Conservation (phyloP, 2,888 invertebrate species). For the Microctonus aethiopoides region DNA sequence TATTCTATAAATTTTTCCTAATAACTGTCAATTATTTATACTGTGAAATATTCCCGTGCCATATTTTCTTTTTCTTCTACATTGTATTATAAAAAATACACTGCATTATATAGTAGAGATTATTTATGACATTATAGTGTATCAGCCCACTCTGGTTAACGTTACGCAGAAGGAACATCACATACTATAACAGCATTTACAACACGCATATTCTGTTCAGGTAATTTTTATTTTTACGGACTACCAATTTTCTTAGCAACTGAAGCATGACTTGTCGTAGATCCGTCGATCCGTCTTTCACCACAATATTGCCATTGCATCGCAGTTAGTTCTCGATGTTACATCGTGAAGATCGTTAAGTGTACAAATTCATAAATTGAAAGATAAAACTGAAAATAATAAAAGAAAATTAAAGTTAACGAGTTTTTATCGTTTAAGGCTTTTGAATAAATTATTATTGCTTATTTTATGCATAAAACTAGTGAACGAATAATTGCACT, state of each 20-base stretch:
- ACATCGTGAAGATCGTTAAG: conserved; percentile 56
- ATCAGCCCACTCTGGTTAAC: not conserved
- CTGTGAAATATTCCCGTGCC: not conserved
- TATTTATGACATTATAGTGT: not conserved
- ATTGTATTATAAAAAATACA: not conserved
- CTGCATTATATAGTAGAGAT: not conserved
- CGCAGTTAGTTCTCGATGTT: conserved; percentile 62
- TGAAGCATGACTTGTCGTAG: conserved; percentile 58
- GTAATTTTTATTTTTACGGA: conserved; percentile 63
- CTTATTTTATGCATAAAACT: not conserved
- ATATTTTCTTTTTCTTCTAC: not conserved
- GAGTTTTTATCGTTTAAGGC: not conserved
- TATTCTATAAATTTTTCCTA: not conserved
- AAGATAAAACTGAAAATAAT: not conserved
- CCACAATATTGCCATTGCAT: conserved; percentile 56
- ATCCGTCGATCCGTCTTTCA: conserved; percentile 44
- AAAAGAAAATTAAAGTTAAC: not conserved
- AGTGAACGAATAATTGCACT: not conserved
- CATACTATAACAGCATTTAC: conserved; percentile 55
- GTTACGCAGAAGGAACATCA: conserved; percentile 3
- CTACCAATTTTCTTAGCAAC: conserved; percentile 64
- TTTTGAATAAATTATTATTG: not conserved
- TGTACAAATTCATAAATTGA: not conserved
- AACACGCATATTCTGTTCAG: conserved; percentile 57
- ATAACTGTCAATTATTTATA: conserved; percentile 1